A percentile compares a stretch with the other conserved stretches of the same genome.
Conservation (phyloP, 2,797 vertebrate genomes). For the Pangasius macronema region DNA sequence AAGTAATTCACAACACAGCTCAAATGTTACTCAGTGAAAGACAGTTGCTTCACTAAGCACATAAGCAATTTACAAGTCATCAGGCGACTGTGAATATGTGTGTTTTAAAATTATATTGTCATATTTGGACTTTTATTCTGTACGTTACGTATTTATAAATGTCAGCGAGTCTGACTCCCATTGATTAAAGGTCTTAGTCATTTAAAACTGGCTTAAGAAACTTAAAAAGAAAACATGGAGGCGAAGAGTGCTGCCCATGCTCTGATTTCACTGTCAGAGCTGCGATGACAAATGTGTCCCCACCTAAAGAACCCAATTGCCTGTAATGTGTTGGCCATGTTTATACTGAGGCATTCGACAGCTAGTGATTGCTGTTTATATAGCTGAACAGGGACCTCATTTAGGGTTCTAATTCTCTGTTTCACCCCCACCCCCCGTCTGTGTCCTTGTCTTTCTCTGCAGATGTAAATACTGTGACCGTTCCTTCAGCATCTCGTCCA, state of each 20-base stretch:
- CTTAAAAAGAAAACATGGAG: constrained; percentile 3
- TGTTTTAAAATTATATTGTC: constrained; percentile 27
- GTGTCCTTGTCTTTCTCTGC: constrained; percentile 43
- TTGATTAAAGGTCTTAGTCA: constrained; percentile 6
- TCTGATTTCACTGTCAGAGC: constrained; percentile 49
- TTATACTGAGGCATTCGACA: constrained; percentile 47
- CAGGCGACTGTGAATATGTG: constrained; percentile 19
- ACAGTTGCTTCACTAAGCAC: constrained; percentile 8
- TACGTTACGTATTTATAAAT: constrained; percentile 27
- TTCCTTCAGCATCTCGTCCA: constrained; percentile 92
- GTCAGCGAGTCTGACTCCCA: neutral
- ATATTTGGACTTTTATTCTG: constrained; percentile 5
- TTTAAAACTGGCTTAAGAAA: constrained; percentile 18
- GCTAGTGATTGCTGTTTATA: constrained; percentile 54
- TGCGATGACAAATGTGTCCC: constrained; percentile 55
- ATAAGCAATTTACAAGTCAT: neutral
- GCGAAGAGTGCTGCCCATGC: neutral
- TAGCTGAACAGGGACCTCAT: constrained; percentile 47
- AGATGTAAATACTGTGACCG: constrained; percentile 94
- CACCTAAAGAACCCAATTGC: constrained; percentile 43
- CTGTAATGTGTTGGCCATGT: constrained; percentile 45
- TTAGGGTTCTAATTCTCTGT: constrained; percentile 40
- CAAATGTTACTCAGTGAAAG: neutral
- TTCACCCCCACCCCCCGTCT: neutral
- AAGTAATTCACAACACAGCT: neutral